Evolutionary conservation across 2,888 invertebrate species (phyloP), one percentile per base, ranked within the genome.

Genomic region (Cosmia pyralina): DNA sequence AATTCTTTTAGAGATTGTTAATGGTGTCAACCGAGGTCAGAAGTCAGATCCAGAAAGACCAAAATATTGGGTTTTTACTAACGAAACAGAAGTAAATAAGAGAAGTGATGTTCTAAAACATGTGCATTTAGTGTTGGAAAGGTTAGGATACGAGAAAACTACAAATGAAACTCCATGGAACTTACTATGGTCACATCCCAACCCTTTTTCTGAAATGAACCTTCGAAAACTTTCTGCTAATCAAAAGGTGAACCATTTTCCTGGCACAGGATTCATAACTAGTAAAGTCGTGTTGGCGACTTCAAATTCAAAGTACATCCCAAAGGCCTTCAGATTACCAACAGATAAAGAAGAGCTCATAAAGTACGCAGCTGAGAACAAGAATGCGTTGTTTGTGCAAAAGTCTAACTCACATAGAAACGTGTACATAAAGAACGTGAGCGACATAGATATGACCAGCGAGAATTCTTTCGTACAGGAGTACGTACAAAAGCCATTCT

Each of bases 171-270:
- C 96, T 0, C 96, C 97, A 2, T 99, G 99, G 99, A 97, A 98
- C 90, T 95, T 99, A 0, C 93, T 99, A 15, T 99, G 99, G 99
- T 97, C 99, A 0, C 99, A 99, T 92, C 98, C 99, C 88, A 99
- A 98, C 91, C 99, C 99, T 0, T 99, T 99, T 88, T 92, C 96
- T 69, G 92, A 96, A 69, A 89, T 94, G 0, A 93, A 95, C 70
- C 73, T 96, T n/a, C 96, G 95, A 74, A 96, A 96, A 77, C 92
- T 99, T 15, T 97, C 97, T 84, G 94, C 97, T 0, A 96, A 98
- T 90, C 99, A 99, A 91, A 97, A 96, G 92, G 97, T 99, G 0
- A 99, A 99, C 91, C 99, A 99, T 91, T 98, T 99, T 87, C 99
- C 99, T 0, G 99, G 99, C 0, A 98, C 98, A 59, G 99, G 99